These are phyloP conservation scores for Ladona fulva DNA, from an alignment of 1,140 invertebrate genomes.

Conservation along the genomic window DNA sequence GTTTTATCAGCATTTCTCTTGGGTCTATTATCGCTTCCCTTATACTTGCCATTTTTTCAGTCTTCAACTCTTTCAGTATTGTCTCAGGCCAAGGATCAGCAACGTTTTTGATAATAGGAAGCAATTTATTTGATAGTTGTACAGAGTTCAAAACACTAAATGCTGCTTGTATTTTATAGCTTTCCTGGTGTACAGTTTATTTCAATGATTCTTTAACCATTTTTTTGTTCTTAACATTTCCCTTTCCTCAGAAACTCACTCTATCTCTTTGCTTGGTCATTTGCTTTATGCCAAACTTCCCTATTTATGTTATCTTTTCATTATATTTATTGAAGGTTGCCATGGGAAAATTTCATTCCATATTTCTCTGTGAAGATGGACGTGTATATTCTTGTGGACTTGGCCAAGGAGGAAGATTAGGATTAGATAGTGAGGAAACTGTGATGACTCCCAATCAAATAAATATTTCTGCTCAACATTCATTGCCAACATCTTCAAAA, in stretches of 20 bases:
- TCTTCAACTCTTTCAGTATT: not conserved
- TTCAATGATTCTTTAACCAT: slow-evolving; percentile 2
- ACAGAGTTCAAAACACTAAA: not conserved
- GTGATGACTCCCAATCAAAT: slow-evolving; percentile 44
- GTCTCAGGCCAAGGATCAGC: not conserved
- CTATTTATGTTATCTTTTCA: slow-evolving; percentile 27
- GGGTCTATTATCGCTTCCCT: not conserved
- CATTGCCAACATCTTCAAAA: too few relatives aligned
- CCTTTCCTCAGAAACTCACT: not conserved
- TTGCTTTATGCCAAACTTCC: slow-evolving; percentile 30
- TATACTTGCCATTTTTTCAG: not conserved
- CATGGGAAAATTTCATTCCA: slow-evolving; percentile 61
- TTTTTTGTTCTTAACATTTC: slow-evolving; percentile 14
- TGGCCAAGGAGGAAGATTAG: slow-evolving; percentile 60
- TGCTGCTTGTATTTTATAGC: not conserved
- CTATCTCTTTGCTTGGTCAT: not conserved
- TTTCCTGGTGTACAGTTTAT: not conserved
- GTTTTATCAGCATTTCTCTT: not conserved
- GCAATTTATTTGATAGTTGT: not conserved
- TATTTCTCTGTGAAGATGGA: slow-evolving; percentile 49
- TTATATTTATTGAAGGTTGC: slow-evolving; percentile 38
- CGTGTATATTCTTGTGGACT: slow-evolving; percentile 60
- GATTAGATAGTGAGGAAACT: slow-evolving; percentile 49
- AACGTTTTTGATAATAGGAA: not conserved
- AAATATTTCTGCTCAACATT: slow-evolving; percentile 30